phyloP scores from a whole-genome alignment of 2,797 vertebrate genomes.

The Hypotaenidia philippensis region DNA sequence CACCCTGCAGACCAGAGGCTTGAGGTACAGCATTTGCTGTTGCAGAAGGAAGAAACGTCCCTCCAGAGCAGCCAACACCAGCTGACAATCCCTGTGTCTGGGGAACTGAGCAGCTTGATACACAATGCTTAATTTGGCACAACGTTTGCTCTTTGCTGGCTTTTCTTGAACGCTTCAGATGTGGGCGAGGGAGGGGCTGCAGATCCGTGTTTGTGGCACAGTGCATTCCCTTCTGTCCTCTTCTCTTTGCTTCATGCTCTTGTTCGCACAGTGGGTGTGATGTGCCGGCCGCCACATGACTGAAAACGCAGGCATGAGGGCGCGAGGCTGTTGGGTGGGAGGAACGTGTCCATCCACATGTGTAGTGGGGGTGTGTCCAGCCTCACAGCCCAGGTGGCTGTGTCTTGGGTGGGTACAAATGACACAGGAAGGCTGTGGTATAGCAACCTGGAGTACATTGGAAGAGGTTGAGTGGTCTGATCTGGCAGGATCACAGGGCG shows the following conservation, averaged over 20 bases:
- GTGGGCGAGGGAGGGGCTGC: background rate
- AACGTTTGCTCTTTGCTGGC: background rate
- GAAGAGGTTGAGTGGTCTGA: background rate
- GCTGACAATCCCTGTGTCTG: background rate
- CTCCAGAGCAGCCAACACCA: background rate
- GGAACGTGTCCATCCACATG: background rate
- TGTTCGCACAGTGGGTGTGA: accelerated
- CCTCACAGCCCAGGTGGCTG: background rate
- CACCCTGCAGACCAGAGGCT: accelerated
- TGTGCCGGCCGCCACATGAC: background rate
- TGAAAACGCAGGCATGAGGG: background rate
- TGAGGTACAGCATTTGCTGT: background rate
- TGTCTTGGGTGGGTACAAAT: background rate
- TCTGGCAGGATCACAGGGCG: background rate
- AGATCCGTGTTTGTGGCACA: background rate
- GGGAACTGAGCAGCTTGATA: background rate
- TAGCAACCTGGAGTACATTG: accelerated
- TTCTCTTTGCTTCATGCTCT: background rate
- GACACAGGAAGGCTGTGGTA: background rate
- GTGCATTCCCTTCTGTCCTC: background rate
- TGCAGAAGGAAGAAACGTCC: background rate
- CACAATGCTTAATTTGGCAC: background rate
- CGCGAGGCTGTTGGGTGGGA: accelerated
- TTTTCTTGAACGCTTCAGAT: background rate
- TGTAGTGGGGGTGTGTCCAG: background rate